These are phyloP conservation scores for Caradrina clavipalpis DNA, from an alignment of 2,888 invertebrate genomes.

Conservation along the genomic window DNA sequence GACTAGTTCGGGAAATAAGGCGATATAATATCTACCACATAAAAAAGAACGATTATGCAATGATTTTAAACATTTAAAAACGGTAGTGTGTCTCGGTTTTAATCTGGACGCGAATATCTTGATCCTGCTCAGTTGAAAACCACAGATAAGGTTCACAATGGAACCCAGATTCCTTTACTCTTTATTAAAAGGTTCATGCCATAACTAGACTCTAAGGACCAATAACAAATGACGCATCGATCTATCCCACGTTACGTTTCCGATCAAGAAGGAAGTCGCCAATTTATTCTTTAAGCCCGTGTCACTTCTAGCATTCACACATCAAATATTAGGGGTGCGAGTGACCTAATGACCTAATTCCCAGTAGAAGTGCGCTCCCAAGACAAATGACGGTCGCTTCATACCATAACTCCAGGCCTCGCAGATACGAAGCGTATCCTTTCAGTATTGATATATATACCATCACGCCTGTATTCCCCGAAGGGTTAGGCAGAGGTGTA, in stretches of 20 bases:
- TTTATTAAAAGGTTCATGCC: too few species aligned
- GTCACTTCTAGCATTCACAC: slow-evolving; percentile 44
- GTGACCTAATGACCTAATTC: slow-evolving; percentile 65
- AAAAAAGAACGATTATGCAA: neutral
- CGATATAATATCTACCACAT: neutral
- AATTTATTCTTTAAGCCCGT: slow-evolving; percentile 7
- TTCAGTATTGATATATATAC: slow-evolving; percentile 46
- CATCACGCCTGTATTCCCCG: too few species aligned
- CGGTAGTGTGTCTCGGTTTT: too few species aligned
- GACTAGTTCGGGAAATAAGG: neutral
- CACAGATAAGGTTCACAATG: too few species aligned
- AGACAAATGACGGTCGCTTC: slow-evolving; percentile 65
- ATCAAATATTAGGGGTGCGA: slow-evolving; percentile 31
- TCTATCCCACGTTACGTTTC: slow-evolving; percentile 4
- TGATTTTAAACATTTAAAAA: too few species aligned
- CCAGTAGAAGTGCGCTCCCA: slow-evolving; percentile 57
- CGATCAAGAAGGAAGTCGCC: slow-evolving; percentile 20
- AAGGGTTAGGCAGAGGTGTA: too few species aligned
- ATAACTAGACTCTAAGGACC: neutral
- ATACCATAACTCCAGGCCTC: slow-evolving; percentile 22
- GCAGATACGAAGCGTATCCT: slow-evolving; percentile 21
- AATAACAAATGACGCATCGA: neutral
- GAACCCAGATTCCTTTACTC: too few species aligned
- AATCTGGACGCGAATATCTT: too few species aligned
- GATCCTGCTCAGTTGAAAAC: too few species aligned